Percentiles rank a stretch among this genome's conserved stretches.
Conservation (phyloP, 2,113 vertebrate species). For the Bos indicus region DNA sequence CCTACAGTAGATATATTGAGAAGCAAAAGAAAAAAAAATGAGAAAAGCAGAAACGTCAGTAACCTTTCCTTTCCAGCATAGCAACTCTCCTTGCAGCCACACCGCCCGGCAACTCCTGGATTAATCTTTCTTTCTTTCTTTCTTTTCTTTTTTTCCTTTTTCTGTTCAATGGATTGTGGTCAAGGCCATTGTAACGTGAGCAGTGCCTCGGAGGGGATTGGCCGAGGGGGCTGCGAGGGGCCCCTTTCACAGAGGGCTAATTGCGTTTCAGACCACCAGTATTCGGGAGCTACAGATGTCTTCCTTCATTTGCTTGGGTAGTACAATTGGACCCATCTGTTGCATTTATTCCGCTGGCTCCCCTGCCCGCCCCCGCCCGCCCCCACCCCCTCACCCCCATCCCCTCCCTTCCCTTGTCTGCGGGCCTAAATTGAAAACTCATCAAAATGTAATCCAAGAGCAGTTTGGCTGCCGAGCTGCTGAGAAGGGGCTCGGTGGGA, state of each 20-base stretch:
- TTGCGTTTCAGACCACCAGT: slow-evolving; percentile 94
- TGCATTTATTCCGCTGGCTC: slow-evolving; percentile 87
- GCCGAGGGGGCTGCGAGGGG: slow-evolving; percentile 90
- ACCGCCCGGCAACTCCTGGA: slow-evolving; percentile 85
- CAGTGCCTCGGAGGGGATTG: slow-evolving; percentile 87
- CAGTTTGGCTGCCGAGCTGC: slow-evolving; percentile 93
- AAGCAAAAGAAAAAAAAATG: not conserved
- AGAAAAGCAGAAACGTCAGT: slow-evolving; percentile 71
- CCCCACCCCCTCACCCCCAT: slow-evolving; percentile 77
- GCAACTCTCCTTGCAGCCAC: slow-evolving; percentile 78
- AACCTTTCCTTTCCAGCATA: slow-evolving; percentile 81
- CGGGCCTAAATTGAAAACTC: slow-evolving; percentile 97
- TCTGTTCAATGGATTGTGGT: slow-evolving; percentile 93
- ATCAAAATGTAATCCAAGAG: slow-evolving; percentile 99
- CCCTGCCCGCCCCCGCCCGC: slow-evolving; percentile 64
- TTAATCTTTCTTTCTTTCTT: slow-evolving; percentile 85
- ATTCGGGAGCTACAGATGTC: slow-evolving; percentile 98
- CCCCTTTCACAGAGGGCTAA: slow-evolving; percentile 94
- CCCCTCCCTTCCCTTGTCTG: slow-evolving; percentile 90
- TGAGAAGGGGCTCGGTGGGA: slow-evolving; percentile 86
- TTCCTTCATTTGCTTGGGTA: slow-evolving; percentile 97
- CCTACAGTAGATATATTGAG: not conserved
- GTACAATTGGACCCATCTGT: slow-evolving; percentile 99
- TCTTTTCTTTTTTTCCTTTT: slow-evolving; percentile 76
- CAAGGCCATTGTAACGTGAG: slow-evolving; percentile 96